Base-by-base conservation (phyloP, 2,797 vertebrate species). In the Poliocrania exsul region DNA sequence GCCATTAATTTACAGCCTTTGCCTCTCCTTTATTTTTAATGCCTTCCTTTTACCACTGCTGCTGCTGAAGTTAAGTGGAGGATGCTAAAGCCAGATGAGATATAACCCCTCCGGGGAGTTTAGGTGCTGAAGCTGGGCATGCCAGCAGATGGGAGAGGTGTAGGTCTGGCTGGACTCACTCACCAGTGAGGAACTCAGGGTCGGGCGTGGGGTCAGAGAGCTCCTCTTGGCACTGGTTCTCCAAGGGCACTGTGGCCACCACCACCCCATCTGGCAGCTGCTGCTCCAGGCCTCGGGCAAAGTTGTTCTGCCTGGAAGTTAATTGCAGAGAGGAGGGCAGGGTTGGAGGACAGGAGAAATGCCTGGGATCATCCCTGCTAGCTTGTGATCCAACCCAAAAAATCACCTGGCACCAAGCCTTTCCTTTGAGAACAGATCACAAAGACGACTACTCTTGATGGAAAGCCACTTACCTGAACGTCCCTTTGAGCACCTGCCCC, bases 261-360 rank as follows among this genome's bases (percentile, higher is more conserved):
- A 99, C 98, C 97, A 99, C 98, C 79, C 99, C 99, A 92, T 99
- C 99, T 0, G 99, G 99, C 88, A 99, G 98, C 96, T 99, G 99
- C 97, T 99, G 99, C 88, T 99, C 99, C 86, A 99, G 98, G 94
- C 99, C 99, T 38, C 99, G 98, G 94, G 99, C 99, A 98, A 99
- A 99, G 97, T 99, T 99, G 98, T 99, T 99, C 98, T 99, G 99
- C 97, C 99, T 99, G 96, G 57, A 97, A 97, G 58, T 53, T 25
- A 95, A 91, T 71, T 37, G 38, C 62, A 82, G 47, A 89, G 81
- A 81, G 33, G 42, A 88, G 26, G 33, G 46, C 12, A 51, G 31
- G 26, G 62, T 1, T 58, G 31, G 28, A 70, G 23, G 46, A 72
- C 28, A 67, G 24, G 29, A 18, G 12, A 83, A 50, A 50, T 37